A percentile compares a stretch with the other conserved stretches of the same genome.
Conservation (phyloP, 64 coral and sea anemone genomes). For the Astreopora myriophthalma region DNA sequence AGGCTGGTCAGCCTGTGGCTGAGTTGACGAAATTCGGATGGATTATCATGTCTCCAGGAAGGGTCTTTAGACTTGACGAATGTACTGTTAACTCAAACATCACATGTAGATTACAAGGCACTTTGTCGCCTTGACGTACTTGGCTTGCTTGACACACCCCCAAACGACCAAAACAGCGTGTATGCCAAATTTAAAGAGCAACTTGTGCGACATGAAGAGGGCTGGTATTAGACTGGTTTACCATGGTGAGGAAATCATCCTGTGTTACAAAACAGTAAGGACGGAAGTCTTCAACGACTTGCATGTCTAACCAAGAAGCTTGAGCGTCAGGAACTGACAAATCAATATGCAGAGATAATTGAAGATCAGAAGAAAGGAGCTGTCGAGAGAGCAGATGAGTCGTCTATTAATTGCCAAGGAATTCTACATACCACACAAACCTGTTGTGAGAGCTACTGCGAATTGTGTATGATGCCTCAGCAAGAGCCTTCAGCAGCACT, state of each 20-base stretch:
- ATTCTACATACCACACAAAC: background rate
- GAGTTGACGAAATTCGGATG: conserved; percentile 29
- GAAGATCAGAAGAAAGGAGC: background rate
- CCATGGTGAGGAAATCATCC: background rate
- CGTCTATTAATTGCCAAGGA: background rate
- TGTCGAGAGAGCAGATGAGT: background rate
- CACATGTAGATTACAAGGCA: background rate
- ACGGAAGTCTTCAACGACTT: background rate
- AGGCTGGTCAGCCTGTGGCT: conserved; percentile 33
- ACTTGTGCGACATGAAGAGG: background rate
- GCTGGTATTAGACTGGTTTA: background rate
- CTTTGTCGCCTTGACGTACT: background rate
- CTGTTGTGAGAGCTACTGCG: background rate
- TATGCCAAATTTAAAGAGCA: conserved; percentile 36
- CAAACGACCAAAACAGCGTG: background rate
- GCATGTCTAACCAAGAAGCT: background rate
- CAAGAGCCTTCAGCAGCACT: background rate
- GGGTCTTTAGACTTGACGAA: background rate
- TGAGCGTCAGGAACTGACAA: background rate
- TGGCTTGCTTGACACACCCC: background rate
- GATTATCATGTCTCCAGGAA: background rate
- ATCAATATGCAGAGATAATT: background rate
- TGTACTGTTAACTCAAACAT: background rate
- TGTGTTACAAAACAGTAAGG: background rate
- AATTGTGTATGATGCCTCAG: background rate